Percentiles rank a stretch among this genome's conserved stretches.
Evolutionary conservation across 2,888 invertebrate genomes (phyloP).

Genomic region (Hirtodrosophila confusa): DNA sequence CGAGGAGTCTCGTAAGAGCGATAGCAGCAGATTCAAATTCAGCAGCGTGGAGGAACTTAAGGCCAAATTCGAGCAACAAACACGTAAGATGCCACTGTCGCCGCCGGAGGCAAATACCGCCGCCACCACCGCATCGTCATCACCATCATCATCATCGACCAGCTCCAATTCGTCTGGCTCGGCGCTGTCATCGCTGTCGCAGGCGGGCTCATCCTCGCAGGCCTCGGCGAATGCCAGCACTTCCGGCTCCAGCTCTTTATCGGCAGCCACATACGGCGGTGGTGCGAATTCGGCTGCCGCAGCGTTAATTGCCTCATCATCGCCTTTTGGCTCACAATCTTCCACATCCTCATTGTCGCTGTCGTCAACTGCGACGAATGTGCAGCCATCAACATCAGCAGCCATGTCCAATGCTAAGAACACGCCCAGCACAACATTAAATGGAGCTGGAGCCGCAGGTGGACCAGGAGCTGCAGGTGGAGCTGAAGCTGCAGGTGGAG

Average conservation of each 20-base stretch:
- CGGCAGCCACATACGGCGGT: conserved; percentile 65
- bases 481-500: conserved; percentile 11
- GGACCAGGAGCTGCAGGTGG: conserved; percentile 10
- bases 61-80: conserved; percentile 71
- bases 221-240: conserved; percentile 64
- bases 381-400: conserved; percentile 10
- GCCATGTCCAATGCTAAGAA: conserved; percentile 41
- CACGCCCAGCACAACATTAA: conserved; percentile 23
- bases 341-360: conserved; percentile 68
- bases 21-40: conserved; percentile 57
- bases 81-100: conserved; percentile 80
- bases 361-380: conserved; percentile 45
- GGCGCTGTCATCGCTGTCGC: conserved; percentile 66
- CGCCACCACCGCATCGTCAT: conserved; percentile 55
- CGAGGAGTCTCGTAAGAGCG: conserved; percentile 31
- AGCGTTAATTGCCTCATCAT: conserved; percentile 68
- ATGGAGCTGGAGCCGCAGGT: neutral
- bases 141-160: conserved; percentile 68
- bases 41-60: conserved; percentile 79
- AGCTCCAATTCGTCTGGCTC: conserved; percentile 70
- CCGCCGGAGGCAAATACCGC: conserved; percentile 57
- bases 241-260: conserved; percentile 61
- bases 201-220: conserved; percentile 67
- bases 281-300: conserved; percentile 67
- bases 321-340: conserved; percentile 73